Evolutionary conservation across 53 echinoderm and acorn worm species (phyloP).

Genomic region (Echinarachnius parma): DNA sequence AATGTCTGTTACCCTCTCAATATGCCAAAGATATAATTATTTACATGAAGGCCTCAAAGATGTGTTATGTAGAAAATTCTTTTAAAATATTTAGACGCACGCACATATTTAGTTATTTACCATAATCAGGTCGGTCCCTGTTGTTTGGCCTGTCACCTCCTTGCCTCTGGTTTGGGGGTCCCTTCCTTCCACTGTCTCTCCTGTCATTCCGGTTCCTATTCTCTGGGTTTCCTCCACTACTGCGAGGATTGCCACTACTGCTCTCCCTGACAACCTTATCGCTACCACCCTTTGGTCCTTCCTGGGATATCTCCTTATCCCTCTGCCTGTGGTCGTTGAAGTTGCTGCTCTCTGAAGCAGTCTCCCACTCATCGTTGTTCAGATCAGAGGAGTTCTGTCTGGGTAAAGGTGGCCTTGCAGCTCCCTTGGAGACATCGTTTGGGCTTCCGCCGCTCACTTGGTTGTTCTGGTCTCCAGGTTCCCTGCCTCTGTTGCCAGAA

Average conservation of each 20-base stretch:
- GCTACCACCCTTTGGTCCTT: background rate
- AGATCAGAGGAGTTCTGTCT: conserved; percentile 92
- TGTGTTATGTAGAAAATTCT: too few relatives aligned
- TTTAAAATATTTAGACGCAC: too few relatives aligned
- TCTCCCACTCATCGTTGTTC: conserved; percentile 98
- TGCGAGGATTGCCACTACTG: conserved; percentile 9
- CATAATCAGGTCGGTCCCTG: conserved; percentile 30
- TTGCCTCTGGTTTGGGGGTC: conserved; percentile 10
- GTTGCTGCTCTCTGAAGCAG: conserved; percentile 97
- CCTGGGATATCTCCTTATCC: conserved; percentile 44
- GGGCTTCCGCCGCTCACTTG: conserved; percentile 56
- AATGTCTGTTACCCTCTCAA: too few relatives aligned
- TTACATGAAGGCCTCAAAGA: too few relatives aligned
- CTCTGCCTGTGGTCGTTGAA: conserved; percentile 79
- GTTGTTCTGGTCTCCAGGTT: conserved; percentile 20
- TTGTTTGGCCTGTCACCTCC: conserved; percentile 25
- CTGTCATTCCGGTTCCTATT: conserved; percentile 6
- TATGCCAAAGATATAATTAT: too few relatives aligned
- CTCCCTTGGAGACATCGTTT: conserved; percentile 46
- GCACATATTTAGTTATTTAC: too few relatives aligned
- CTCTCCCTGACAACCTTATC: conserved; percentile 12
- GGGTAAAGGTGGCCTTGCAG: conserved; percentile 56
- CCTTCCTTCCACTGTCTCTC: conserved; percentile 17
- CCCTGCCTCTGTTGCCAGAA: conserved; percentile 24
- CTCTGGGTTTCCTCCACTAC: conserved; percentile 18